Evolutionary conservation across 2,113 vertebrate species (phyloP), one percentile per base, ranked within the genome.

Genomic region (Microtus richardsoni): DNA sequence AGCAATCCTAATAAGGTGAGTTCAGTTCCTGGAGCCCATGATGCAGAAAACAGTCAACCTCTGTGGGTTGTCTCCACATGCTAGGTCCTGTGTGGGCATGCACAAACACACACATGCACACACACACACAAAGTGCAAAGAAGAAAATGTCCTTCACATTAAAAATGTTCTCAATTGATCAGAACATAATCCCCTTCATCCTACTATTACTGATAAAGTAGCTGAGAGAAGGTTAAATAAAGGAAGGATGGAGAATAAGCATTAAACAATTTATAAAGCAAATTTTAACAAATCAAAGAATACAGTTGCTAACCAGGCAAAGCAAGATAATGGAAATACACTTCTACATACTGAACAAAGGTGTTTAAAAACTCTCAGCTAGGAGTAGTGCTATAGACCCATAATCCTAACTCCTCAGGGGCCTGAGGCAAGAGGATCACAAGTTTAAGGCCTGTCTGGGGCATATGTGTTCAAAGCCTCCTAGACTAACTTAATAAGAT

Each of bases 311-410:
- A 91, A 64, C 78, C n/a, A 89, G 58, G 49, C 17, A 94, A 88
- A 24, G 91, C 70, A 92, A 87, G 26, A 52, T 97, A 7, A 93
- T 82, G 52, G 94, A 82, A 49, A 58, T 52, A 85, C 28, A 89
- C 36, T 73, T 71, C 82, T 73, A 83, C n/a, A 86, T 54, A 73
- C 17, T 90, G 41, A 93, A 44, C 66, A 79, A 19, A 9, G 47
- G 66, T 88, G 36, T 92, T 92, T 93, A 68, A 60, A 88, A 64
- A 92, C 21, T 52, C 54, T 60, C 54, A 58, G 54, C 54, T 58
- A 58, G 54, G 54, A 58, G 17, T 58, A 58, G 19, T 58, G 17
- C 17, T 58, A 58, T 58, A 58, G 54, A 58, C 54, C 54, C 5
- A 58, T 58, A 58, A 58, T 21, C 54, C 54, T 58, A 58, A 19